Base-by-base conservation (phyloP, 2,797 vertebrate species). In the Macroramphosus scolopax region DNA sequence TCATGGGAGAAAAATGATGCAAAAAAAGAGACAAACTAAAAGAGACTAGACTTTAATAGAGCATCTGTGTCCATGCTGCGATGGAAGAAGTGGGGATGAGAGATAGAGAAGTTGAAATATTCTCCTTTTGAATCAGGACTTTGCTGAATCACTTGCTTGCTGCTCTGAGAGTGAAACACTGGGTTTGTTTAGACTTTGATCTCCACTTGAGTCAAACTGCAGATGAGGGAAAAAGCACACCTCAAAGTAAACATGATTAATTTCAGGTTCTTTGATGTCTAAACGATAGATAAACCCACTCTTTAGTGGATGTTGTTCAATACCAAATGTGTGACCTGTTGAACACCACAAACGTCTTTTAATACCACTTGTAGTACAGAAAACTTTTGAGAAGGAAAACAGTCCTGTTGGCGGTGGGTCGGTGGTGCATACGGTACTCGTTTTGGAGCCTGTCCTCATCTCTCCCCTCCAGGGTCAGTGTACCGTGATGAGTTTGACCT, bases 401-500 rank as follows among this genome's bases (percentile, higher is more conserved):
- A n/a, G n/a, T n/a, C n/a, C n/a, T n/a, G n/a, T n/a, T n/a, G n/a
- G n/a, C n/a, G n/a, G n/a, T n/a, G n/a, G n/a, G 20, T 22, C 6
- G 6, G 20, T 22, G 6, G 20, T 22, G n/a, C n/a, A n/a, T n/a
- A n/a, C n/a, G n/a, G n/a, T n/a, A n/a, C n/a, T n/a, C n/a, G n/a
- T n/a, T n/a, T n/a, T n/a, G n/a, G n/a, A n/a, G n/a, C n/a, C n/a
- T n/a, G n/a, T n/a, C n/a, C n/a, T n/a, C n/a, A n/a, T n/a, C n/a
- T n/a, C 33, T 43, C 26, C 31, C 35, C 51, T 63, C 72, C 83
- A 97, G 95, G 94, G 55, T 96, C 95, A 0, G 86, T 92, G 63
- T 97, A 95, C 71, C 92, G 95, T 0, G 94, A 97, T 0, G 95
- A 97, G 74, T 96, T 97, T 40, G 94, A 96, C 82, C 85, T 99